Evolutionary conservation across 2,888 invertebrate genomes (phyloP).

Genomic region (Mythimna loreyi): DNA sequence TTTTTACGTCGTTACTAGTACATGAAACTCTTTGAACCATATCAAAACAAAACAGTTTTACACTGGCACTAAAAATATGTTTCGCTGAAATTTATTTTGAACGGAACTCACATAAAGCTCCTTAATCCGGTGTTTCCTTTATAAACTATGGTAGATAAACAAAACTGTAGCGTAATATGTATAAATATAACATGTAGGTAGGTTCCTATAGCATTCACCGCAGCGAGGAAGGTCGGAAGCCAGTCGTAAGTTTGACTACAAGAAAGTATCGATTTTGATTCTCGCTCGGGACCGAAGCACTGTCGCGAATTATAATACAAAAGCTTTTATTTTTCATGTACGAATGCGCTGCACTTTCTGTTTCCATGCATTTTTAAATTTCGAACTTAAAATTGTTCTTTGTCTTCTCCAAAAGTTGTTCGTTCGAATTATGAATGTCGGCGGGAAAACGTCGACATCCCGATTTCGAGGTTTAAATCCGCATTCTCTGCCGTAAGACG

Average conservation of each 20-base stretch:
- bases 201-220: slow-evolving; percentile 27
- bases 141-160: slow-evolving; percentile 36
- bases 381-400: slow-evolving; percentile 17
- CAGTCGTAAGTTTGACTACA: slow-evolving; percentile 67
- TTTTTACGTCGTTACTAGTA: not conserved
- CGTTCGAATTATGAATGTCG: slow-evolving; percentile 19
- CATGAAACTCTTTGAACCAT: slow-evolving; percentile 24
- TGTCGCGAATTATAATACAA: slow-evolving; percentile 62
- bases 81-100: slow-evolving; percentile 27
- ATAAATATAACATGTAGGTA: slow-evolving; percentile 4
- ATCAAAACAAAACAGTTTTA: slow-evolving; percentile 21
- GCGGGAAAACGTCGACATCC: slow-evolving; percentile 25
- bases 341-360: slow-evolving; percentile 28
- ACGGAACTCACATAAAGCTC: slow-evolving; percentile 24
- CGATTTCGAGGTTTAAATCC: slow-evolving; percentile 28
- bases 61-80: slow-evolving; percentile 26
- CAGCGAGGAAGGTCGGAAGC: slow-evolving; percentile 61
- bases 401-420: slow-evolving; percentile 26
- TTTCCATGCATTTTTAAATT: slow-evolving; percentile 36
- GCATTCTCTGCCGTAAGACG: slow-evolving; percentile 6
- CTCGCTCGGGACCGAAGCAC: slow-evolving; percentile 26
- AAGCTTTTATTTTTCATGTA: slow-evolving; percentile 52
- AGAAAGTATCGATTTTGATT: slow-evolving; percentile 70
- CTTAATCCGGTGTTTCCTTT: slow-evolving; percentile 25
- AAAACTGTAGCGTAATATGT: slow-evolving; percentile 29